Evolutionary conservation across 2,797 vertebrate genomes (phyloP), one percentile per base, ranked within the genome.

Genomic region (Sciaenops ocellatus): DNA sequence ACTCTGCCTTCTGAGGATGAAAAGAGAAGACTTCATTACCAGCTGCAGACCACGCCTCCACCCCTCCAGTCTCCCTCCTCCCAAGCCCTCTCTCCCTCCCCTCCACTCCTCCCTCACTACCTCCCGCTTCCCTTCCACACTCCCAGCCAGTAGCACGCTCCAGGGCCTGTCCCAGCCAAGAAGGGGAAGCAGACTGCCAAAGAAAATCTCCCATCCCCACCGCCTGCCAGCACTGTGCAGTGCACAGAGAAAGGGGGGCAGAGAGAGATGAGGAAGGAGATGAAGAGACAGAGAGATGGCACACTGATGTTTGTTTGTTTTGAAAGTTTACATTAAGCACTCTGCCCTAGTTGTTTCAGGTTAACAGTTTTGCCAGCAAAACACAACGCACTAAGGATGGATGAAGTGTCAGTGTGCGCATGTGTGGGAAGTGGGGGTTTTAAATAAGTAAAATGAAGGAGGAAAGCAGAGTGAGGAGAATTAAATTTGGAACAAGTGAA

Each of bases 21-120:
- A 97, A 97, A 96, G 96, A 97, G 95, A 96, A 96, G 95, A 96
- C 96, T 97, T 97, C 97, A 97, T 97, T 96, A 95, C 95, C 95
- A 97, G 94, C 95, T 94, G 87, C 91, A 95, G 90, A 95, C 96
- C 95, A 94, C 96, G 95, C 95, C 96, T 94, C 94, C 93, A 74
- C 70, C 86, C 83, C 79, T 86, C 61, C 78, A 83, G 81, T 74
- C 87, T 90, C 87, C 95, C 89, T 90, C 89, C 87, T 82, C 82
- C 85, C 64, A 67, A 83, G 65, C 86, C 69, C 72, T 87, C 62
- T 89, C 93, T 90, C 85, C 92, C 95, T 94, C 92, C 92, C 90
- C 83, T 69, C 20, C 79, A 78, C 76, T 79, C 68, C 77, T 82
- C 83, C 90, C 81, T 82, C 91, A 70, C 87, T 90, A 73, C 93